These are phyloP conservation scores for Echinarachnius parma DNA, from an alignment of 53 echinoderm and acorn worm genomes.

Conservation along the genomic window DNA sequence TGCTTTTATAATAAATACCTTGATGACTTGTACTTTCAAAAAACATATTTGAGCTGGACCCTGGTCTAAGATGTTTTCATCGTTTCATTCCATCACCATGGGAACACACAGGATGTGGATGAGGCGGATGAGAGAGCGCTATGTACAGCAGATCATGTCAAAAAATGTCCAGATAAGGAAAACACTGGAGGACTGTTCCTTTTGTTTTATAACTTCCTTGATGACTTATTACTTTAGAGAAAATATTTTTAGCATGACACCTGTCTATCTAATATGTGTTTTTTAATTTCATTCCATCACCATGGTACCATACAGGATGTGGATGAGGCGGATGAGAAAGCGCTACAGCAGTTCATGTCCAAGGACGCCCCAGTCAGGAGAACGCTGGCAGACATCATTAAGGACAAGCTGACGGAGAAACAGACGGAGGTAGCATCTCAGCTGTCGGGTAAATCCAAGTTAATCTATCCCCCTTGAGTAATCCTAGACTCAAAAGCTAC, in stretches of 20 bases:
- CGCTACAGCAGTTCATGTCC: constrained; percentile 85
- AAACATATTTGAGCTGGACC: no score
- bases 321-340: constrained; percentile 82
- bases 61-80: neutral
- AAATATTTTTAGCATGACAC: no score
- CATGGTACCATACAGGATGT: constrained; percentile 50
- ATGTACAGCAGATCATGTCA: constrained; percentile 82
- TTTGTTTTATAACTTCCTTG: no score
- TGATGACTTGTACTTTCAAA: no score
- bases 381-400: constrained; percentile 84
- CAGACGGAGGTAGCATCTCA: constrained; percentile 94
- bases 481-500: no score
- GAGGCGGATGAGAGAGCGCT: constrained; percentile 88
- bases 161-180: constrained; percentile 70
- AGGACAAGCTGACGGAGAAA: constrained; percentile 87
- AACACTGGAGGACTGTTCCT: constrained; percentile 81
- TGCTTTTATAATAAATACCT: no score
- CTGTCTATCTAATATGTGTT: neutral
- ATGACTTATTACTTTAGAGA: no score
- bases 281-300: constrained; percentile 22
- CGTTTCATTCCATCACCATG: constrained; percentile 26
- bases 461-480: no score
- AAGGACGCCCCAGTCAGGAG: constrained; percentile 73
- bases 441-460: constrained; percentile 71
- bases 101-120: constrained; percentile 57